Evolutionary conservation across 2,888 invertebrate genomes (phyloP), one percentile per base, ranked within the genome.

Genomic region (Diloba caeruleocephala): DNA sequence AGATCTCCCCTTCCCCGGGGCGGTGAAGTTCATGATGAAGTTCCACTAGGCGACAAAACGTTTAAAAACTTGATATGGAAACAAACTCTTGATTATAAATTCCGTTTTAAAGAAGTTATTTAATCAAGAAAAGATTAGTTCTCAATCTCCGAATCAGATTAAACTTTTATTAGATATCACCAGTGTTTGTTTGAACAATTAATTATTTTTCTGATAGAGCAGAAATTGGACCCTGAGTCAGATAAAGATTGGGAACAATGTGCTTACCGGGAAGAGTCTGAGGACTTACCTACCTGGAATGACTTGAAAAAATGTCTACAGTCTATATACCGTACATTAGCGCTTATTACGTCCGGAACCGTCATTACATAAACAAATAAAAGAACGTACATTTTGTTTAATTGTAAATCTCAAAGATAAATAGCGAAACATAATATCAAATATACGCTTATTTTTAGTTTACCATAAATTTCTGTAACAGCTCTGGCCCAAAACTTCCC

Each of bases 211-310:
- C 31, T 46, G 2, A 25, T 48, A 3, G 25, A 37, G 9, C 46
- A 53, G 19, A 48, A 42, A 23, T 39, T 52, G 33, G 45, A 52
- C 39, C 13, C 28, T 13, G 38, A 45, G 21, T 33, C 51, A n/a
- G 34, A 39, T n/a, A 45, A 45, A 14, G 28, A 45, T 1, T 52
- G 52, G 39, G 23, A 39, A 28, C 32, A 45, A 5, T 8, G 5
- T 13, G 23, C 31, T 15, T 31, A 31, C n/a, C 19, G 5, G 10
- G 34, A 19, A 3, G 23, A 36, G 0, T 7, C 4, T 6, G 17
- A 43, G 14, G 4, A n/a, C 1, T 12, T 44, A 36, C 14, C 43
- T 17, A 34, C 43, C 2, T 34, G 34, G 43, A 26, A 33, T 15
- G 25, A 43, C 17, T 10, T 17, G 7, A 9, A 17, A 19, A 9